Evolutionary conservation across 2,113 vertebrate genomes (phyloP).

Genomic region (Coracopsis vasa): DNA sequence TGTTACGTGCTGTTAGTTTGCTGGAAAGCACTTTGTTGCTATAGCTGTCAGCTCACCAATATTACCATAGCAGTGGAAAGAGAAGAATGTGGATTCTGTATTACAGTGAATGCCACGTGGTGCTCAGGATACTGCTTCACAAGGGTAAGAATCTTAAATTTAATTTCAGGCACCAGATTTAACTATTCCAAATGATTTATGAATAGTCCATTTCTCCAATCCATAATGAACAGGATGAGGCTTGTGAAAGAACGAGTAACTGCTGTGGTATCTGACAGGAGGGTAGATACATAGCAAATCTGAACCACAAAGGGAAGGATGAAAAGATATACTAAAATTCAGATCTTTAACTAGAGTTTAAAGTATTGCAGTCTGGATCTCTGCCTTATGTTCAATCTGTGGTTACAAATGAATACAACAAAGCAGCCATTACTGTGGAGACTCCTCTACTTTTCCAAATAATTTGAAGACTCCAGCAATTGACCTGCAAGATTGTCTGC

Average conservation of each 20-base stretch:
- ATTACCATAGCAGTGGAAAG: slow-evolving; percentile 83
- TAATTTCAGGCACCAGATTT: neutral
- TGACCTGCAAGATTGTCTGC: neutral
- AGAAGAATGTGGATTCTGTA: slow-evolving; percentile 80
- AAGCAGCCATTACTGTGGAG: neutral
- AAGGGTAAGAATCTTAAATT: slow-evolving; percentile 72
- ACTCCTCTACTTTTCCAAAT: neutral
- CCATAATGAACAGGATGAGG: fast-evolving
- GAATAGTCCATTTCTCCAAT: neutral
- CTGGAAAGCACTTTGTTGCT: slow-evolving; percentile 74
- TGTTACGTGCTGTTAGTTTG: slow-evolving; percentile 77
- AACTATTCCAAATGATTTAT: neutral
- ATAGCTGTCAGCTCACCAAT: slow-evolving; percentile 78
- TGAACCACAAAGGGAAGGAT: neutral
- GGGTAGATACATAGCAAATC: neutral
- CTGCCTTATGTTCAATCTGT: neutral
- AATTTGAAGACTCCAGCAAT: neutral
- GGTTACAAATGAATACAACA: neutral
- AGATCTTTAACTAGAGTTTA: neutral
- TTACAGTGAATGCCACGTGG: slow-evolving; percentile 81
- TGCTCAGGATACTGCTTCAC: slow-evolving; percentile 86
- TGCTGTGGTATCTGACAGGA: neutral
- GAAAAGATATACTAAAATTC: neutral
- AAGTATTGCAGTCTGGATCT: neutral
- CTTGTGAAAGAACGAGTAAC: neutral